Conservation (phyloP, 2,113 vertebrate genomes). For the Pterocles orientalis region DNA sequence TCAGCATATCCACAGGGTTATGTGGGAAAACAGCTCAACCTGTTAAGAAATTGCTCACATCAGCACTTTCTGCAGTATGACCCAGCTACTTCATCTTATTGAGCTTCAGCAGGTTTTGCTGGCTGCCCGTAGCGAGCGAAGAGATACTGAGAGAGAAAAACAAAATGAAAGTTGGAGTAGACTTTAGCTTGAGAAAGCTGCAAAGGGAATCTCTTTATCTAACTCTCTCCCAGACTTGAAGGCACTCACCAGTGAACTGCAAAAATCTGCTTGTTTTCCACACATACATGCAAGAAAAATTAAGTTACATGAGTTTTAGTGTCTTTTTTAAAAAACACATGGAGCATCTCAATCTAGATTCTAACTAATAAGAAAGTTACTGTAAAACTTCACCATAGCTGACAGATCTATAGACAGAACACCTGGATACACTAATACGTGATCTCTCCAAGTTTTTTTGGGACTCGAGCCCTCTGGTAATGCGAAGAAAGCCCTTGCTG, state of each 20-base stretch:
- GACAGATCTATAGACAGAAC: not conserved
- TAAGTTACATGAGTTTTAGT: not conserved
- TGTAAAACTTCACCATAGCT: not conserved
- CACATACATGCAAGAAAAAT: not conserved
- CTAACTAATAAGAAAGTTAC: not conserved
- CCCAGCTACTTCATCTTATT: slow-evolving; percentile 17
- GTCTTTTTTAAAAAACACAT: not conserved
- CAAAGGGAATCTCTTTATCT: not conserved
- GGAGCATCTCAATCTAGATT: not conserved
- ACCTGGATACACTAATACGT: not conserved
- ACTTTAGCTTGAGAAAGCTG: not conserved
- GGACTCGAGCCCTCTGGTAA: not conserved
- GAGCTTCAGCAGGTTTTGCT: not conserved
- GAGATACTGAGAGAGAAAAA: not conserved
- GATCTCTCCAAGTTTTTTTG: not conserved
- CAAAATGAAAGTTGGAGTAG: not conserved
- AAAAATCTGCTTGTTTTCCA: not conserved
- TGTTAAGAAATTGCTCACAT: slow-evolving; percentile 46
- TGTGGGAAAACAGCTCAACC: not conserved
- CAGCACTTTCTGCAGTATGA: slow-evolving; percentile 38
- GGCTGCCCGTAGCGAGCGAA: not conserved
- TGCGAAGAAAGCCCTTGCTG: not conserved
- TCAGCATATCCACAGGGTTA: not conserved
- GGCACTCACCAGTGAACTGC: not conserved
- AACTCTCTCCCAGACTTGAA: not conserved